Evolutionary conservation across 2,888 invertebrate genomes (phyloP).

Genomic region (Tribolium freemani): DNA sequence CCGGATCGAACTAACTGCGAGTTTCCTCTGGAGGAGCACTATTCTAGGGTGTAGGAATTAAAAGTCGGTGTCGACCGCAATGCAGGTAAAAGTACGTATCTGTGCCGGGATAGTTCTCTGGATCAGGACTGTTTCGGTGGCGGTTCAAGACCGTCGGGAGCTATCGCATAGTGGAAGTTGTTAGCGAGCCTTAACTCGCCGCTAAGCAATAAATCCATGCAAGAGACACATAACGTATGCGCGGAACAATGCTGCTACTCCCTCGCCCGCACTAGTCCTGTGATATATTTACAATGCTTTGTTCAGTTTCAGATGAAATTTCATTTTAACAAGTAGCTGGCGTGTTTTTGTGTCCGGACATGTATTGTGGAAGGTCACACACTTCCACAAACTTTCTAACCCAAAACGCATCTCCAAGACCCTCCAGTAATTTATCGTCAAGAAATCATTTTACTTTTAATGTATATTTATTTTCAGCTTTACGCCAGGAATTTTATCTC

Average conservation of each 20-base stretch:
- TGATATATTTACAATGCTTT: conserved; percentile 52
- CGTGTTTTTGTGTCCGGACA: conserved; percentile 50
- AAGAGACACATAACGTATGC: conserved; percentile 46
- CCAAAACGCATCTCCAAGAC: conserved; percentile 31
- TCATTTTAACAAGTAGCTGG: conserved; percentile 54
- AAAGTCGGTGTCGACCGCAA: conserved; percentile 31
- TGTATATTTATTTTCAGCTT: conserved; percentile 36
- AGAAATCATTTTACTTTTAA: conserved; percentile 40
- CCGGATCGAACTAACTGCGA: conserved; percentile 11
- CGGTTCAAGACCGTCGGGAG: conserved; percentile 42
- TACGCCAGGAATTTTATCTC: conserved; percentile 31
- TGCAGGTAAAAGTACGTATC: conserved; percentile 36
- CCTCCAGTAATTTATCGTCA: conserved; percentile 29
- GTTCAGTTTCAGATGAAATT: conserved; percentile 52
- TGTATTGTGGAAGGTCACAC: conserved; percentile 44
- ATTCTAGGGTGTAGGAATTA: neutral
- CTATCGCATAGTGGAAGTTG: conserved; percentile 44
- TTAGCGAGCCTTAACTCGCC: conserved; percentile 44
- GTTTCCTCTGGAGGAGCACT: neutral
- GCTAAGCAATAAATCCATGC: conserved; percentile 45
- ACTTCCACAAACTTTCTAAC: conserved; percentile 29
- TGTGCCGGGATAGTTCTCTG: conserved; percentile 22
- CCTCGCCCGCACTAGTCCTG: conserved; percentile 45
- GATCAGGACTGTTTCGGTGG: conserved; percentile 38
- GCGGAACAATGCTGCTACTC: conserved; percentile 41